Conservation (phyloP, 2,113 vertebrate species). For the Pollachius pollachius region DNA sequence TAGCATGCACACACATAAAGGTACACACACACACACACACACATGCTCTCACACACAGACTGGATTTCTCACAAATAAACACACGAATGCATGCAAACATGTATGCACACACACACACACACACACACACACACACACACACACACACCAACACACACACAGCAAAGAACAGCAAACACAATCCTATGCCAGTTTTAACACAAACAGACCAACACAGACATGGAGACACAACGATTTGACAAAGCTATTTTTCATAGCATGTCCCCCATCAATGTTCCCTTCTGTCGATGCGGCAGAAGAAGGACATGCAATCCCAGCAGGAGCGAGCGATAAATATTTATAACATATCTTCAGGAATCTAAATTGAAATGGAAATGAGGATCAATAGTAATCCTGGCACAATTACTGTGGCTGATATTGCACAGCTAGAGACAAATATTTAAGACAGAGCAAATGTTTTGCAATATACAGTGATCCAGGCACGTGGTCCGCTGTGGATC, state of each 20-base stretch:
- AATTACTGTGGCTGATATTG: slow-evolving; percentile 18
- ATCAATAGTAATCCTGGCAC: slow-evolving; percentile 19
- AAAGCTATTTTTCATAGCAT: not conserved
- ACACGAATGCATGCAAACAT: not conserved
- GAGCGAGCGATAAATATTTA: slow-evolving; percentile 14
- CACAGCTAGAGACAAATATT: slow-evolving; percentile 5
- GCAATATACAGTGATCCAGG: not conserved
- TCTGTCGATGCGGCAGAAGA: too few relatives aligned
- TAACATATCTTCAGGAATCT: slow-evolving; percentile 2
- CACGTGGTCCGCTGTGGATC: not conserved
- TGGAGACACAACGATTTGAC: too few relatives aligned
- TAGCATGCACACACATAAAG: too few relatives aligned
- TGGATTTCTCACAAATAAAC: not conserved
- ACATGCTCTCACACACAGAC: slow-evolving; percentile 30
- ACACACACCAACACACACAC: too few relatives aligned
- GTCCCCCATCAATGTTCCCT: not conserved
- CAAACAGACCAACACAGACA: too few relatives aligned
- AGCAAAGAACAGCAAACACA: too few relatives aligned
- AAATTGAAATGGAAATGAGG: slow-evolving; percentile 3
- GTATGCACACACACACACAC: too few relatives aligned
- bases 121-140: too few relatives aligned
- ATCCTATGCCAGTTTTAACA: too few relatives aligned
- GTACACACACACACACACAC: slow-evolving; percentile 11
- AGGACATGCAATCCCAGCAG: not conserved
- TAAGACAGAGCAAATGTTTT: not conserved